phyloP scores from a whole-genome alignment of 2,113 vertebrate species.

The Arenaria interpres region DNA sequence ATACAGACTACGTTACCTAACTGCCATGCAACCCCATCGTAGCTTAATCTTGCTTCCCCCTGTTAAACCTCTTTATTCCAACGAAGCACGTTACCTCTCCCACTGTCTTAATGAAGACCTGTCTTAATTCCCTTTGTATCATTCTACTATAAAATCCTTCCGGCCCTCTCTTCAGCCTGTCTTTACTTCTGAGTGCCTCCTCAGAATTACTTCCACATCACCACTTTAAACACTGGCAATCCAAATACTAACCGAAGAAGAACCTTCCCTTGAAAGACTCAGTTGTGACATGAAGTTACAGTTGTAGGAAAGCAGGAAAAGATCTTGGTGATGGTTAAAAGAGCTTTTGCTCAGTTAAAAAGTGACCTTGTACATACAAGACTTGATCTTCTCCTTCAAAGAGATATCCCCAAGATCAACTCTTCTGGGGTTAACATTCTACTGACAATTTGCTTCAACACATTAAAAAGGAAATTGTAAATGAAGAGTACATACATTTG shows the following conservation, averaged over 20 bases:
- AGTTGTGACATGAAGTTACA: not conserved
- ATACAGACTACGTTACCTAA: accelerated
- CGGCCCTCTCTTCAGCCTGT: accelerated
- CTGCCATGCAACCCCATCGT: accelerated
- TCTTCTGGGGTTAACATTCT: not conserved
- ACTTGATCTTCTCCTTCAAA: not conserved
- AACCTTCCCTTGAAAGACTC: not conserved
- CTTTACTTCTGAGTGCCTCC: not conserved
- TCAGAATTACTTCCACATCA: not conserved
- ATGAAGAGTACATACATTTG: not conserved
- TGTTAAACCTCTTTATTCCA: not conserved
- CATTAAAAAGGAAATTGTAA: not conserved
- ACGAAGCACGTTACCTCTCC: not conserved
- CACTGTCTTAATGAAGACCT: not conserved
- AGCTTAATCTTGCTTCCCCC: not conserved
- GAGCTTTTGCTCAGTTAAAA: not conserved
- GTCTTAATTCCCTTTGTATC: not conserved
- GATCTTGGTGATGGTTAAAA: not conserved
- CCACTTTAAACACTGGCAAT: not conserved
- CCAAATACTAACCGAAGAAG: not conserved
- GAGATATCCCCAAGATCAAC: accelerated
- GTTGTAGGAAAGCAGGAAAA: not conserved
- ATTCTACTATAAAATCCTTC: not conserved
- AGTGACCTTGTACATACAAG: not conserved
- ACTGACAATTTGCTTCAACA: not conserved